phyloP scores from a whole-genome alignment of 2,113 vertebrate genomes.

The Chaetorhynchus papuensis region DNA sequence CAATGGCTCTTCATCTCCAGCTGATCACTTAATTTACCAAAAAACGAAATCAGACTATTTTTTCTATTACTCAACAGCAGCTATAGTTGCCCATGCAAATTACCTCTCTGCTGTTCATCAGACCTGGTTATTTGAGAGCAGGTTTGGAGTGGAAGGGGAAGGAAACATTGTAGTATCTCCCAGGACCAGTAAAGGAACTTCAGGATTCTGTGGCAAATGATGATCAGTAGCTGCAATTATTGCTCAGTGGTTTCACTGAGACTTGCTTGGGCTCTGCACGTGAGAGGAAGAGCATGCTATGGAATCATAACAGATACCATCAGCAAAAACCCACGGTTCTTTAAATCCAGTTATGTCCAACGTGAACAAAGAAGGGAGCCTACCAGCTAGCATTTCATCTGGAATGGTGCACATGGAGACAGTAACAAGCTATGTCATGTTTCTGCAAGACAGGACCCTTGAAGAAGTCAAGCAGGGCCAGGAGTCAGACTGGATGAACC shows the following conservation, averaged over 20 bases:
- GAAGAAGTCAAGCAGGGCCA: neutral
- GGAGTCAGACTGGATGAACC: neutral
- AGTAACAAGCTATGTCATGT: neutral
- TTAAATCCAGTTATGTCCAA: neutral
- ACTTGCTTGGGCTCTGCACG: neutral
- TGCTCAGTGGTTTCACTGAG: neutral
- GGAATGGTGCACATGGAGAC: neutral
- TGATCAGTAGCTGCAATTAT: neutral
- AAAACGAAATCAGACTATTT: neutral
- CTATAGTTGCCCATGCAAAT: neutral
- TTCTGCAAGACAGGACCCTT: neutral
- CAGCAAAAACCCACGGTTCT: neutral
- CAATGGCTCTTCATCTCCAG: neutral
- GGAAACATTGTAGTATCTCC: neutral
- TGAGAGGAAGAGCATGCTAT: neutral
- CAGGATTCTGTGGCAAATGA: neutral
- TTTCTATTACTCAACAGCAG: neutral
- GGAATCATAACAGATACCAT: neutral
- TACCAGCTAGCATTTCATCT: neutral
- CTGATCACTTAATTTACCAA: neutral
- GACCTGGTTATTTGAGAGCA: neutral
- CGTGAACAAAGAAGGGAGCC: neutral
- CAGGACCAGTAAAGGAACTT: neutral
- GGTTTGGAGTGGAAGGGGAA: neutral
- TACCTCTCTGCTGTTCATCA: neutral